phyloP scores from a whole-genome alignment of 2,797 vertebrate species.

The Brachymystax lenok region DNA sequence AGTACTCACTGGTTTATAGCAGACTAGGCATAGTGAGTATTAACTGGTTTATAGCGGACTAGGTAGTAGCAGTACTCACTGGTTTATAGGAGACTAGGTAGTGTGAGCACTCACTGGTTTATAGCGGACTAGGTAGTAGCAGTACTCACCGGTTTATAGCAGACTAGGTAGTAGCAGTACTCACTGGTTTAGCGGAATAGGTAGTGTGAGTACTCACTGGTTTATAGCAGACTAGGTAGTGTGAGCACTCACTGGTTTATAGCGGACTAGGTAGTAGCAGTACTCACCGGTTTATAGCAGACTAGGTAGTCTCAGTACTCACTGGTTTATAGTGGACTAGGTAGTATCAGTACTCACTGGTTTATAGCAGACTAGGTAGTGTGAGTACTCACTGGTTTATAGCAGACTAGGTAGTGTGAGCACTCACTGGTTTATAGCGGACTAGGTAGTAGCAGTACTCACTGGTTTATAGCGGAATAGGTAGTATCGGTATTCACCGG shows the following conservation, averaged over 20 bases:
- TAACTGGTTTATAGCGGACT: constrained; percentile 91
- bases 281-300: too few species aligned
- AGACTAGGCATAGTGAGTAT: constrained; percentile 55
- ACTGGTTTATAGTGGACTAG: too few species aligned
- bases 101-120: constrained; percentile 66
- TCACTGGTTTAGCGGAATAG: constrained; percentile 89
- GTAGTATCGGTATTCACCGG: too few species aligned
- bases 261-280: too few species aligned
- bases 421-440: too few species aligned
- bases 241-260: background rate
- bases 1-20: background rate
- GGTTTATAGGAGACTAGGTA: constrained; percentile 91
- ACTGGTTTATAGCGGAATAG: too few species aligned
- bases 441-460: too few species aligned
- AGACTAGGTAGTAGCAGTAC: constrained; percentile 86
- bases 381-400: too few species aligned
- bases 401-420: too few species aligned
- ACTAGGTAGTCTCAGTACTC: too few species aligned
- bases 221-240: constrained; percentile 63
- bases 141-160: constrained; percentile 91
- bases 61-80: constrained; percentile 86
- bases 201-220: constrained; percentile 77
- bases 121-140: background rate
- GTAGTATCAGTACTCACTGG: too few species aligned
- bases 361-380: too few species aligned